Evolutionary conservation across 1,140 invertebrate genomes (phyloP).

Genomic region (Nasonia vitripennis): DNA sequence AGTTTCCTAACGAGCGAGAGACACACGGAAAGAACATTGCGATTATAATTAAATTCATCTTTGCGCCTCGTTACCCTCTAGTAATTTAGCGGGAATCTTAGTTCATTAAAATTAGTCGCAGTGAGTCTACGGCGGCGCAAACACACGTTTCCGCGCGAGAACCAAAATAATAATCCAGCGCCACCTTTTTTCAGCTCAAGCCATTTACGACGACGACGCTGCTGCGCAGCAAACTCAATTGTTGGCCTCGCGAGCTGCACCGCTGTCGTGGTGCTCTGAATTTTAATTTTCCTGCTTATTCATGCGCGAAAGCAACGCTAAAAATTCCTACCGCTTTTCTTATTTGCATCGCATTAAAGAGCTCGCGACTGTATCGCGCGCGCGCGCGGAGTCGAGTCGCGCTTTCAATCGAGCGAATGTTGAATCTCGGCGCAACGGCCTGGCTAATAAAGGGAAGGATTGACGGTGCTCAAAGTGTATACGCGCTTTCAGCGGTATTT

Average conservation of each 20-base stretch:
- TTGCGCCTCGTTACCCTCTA: too few species aligned
- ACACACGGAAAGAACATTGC: too few species aligned
- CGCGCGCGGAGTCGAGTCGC: neutral
- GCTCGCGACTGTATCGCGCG: neutral
- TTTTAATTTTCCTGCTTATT: slow-evolving; percentile 37
- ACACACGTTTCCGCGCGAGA: too few species aligned
- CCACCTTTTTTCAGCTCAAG: too few species aligned
- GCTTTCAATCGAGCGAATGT: slow-evolving; percentile 27
- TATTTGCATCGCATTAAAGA: slow-evolving; percentile 37
- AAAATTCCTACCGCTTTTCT: neutral
- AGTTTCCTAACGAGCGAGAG: too few species aligned
- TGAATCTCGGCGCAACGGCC: neutral
- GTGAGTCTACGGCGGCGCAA: too few species aligned
- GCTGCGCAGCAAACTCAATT: neutral
- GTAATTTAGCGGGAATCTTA: too few species aligned
- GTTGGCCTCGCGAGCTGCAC: neutral
- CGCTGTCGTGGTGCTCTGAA: neutral
- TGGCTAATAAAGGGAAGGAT: too few species aligned
- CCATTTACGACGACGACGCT: too few species aligned
- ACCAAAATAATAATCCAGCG: too few species aligned
- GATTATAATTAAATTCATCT: too few species aligned
- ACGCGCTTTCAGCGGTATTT: neutral
- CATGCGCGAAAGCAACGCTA: neutral
- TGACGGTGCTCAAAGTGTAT: neutral
- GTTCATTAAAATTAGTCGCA: too few species aligned